Conservation (phyloP, 2,797 vertebrate genomes). For the Gadopsis marmoratus region DNA sequence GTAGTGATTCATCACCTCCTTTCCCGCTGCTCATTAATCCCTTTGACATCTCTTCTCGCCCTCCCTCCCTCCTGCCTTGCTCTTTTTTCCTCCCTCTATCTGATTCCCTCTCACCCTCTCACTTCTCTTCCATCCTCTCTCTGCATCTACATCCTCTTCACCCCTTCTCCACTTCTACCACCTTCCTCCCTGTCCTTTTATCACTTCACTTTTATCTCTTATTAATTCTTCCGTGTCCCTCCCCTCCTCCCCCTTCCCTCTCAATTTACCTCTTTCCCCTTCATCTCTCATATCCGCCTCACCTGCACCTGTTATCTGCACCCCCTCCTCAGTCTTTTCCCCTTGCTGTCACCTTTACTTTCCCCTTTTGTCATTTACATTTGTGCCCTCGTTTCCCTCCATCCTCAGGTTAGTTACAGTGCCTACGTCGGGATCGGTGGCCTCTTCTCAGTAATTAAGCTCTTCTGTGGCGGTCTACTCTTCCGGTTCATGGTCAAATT, state of each 20-base stretch:
- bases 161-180: not conserved
- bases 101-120: not conserved
- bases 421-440: constrained; percentile 85
- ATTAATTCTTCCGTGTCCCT: not conserved
- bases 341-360: not conserved
- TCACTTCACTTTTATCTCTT: constrained; percentile 14
- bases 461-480: constrained; percentile 87
- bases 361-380: not conserved
- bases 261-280: not conserved
- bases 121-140: not conserved
- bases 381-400: not conserved
- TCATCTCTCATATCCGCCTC: constrained; percentile 7
- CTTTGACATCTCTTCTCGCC: constrained; percentile 53
- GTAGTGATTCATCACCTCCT: constrained; percentile 55
- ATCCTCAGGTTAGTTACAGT: constrained; percentile 86
- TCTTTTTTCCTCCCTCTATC: not conserved
- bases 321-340: not conserved
- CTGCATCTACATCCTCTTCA: not conserved
- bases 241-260: not conserved
- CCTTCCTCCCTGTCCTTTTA: not conserved
- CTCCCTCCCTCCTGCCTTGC: not conserved
- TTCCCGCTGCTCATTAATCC: constrained; percentile 51
- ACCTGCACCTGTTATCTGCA: not conserved
- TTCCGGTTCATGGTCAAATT: constrained; percentile 90
- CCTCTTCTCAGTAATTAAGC: constrained; percentile 83